These are phyloP conservation scores for Solenodon paradoxus DNA, from an alignment of 2,113 vertebrate genomes.

Conservation along the genomic window DNA sequence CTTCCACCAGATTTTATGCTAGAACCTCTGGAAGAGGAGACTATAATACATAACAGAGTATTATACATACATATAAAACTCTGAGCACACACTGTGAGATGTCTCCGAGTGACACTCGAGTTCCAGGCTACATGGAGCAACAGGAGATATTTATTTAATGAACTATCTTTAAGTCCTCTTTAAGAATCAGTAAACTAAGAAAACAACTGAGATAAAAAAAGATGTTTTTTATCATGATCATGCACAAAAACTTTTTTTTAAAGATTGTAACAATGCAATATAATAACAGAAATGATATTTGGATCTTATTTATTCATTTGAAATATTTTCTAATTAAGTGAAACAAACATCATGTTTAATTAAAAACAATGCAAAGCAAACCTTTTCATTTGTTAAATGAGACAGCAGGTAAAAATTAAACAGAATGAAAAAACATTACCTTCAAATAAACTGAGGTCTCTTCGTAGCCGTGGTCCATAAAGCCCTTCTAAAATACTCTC, in stretches of 20 bases:
- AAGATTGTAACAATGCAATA: neutral
- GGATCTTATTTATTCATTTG: neutral
- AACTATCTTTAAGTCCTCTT: neutral
- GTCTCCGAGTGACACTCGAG: neutral
- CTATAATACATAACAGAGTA: neutral
- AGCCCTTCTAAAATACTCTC: slow-evolving; percentile 99
- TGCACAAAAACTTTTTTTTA: neutral
- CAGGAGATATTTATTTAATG: neutral
- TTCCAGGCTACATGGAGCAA: neutral
- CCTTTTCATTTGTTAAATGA: slow-evolving; percentile 43
- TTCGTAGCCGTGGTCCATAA: slow-evolving; percentile 97
- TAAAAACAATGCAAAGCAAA: neutral
- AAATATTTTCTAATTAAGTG: slow-evolving; percentile 14
- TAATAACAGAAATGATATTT: neutral
- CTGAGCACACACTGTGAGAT: neutral
- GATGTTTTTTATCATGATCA: neutral
- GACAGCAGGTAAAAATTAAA: neutral
- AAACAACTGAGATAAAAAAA: slow-evolving; percentile 23
- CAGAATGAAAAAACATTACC: slow-evolving; percentile 84
- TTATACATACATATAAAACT: slow-evolving; percentile 7
- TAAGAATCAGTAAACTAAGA: slow-evolving; percentile 1
- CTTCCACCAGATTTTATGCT: neutral
- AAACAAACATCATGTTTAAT: slow-evolving; percentile 5
- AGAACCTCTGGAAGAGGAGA: neutral
- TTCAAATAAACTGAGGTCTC: slow-evolving; percentile 99